Conservation (phyloP, 35 echinoderm and acorn worm species). For the Chiridota heheva region DNA sequence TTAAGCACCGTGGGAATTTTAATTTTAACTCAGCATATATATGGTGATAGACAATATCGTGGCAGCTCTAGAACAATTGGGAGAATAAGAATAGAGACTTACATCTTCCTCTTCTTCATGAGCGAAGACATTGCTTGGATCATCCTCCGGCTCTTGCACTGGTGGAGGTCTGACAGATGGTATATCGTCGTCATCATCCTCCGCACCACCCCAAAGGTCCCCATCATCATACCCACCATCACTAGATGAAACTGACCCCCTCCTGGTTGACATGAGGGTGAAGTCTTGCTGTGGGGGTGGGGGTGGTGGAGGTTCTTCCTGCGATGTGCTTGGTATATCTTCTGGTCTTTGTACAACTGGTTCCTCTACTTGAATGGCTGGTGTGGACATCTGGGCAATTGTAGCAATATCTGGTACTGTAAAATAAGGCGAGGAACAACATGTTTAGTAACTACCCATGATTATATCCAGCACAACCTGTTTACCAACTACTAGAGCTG, state of each 20-base stretch:
- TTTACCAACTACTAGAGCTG: too few relatives aligned
- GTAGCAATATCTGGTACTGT: conserved; percentile 24
- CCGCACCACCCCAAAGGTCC: conserved; percentile 57
- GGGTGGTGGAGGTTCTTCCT: conserved; percentile 27
- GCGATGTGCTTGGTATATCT: conserved; percentile 55
- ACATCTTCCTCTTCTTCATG: conserved; percentile 51
- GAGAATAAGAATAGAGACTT: too few relatives aligned
- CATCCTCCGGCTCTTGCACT: conserved; percentile 68
- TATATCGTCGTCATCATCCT: conserved; percentile 91
- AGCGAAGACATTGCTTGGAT: conserved; percentile 43
- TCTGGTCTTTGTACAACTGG: background rate
- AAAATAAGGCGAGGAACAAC: too few relatives aligned
- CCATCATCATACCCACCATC: conserved; percentile 68
- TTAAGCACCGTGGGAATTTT: too few relatives aligned
- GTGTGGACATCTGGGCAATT: conserved; percentile 23
- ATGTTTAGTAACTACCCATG: too few relatives aligned
- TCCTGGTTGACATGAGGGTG: conserved; percentile 68
- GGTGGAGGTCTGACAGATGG: conserved; percentile 56
- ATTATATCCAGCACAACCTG: too few relatives aligned
- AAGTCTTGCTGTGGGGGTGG: conserved; percentile 29
- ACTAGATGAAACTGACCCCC: conserved; percentile 59
- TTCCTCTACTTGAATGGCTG: conserved; percentile 30
- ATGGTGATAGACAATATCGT: too few relatives aligned
- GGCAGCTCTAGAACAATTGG: too few relatives aligned
- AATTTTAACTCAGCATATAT: too few relatives aligned